phyloP scores from a whole-genome alignment of 2,113 vertebrate species.

The Globicephala melas region DNA sequence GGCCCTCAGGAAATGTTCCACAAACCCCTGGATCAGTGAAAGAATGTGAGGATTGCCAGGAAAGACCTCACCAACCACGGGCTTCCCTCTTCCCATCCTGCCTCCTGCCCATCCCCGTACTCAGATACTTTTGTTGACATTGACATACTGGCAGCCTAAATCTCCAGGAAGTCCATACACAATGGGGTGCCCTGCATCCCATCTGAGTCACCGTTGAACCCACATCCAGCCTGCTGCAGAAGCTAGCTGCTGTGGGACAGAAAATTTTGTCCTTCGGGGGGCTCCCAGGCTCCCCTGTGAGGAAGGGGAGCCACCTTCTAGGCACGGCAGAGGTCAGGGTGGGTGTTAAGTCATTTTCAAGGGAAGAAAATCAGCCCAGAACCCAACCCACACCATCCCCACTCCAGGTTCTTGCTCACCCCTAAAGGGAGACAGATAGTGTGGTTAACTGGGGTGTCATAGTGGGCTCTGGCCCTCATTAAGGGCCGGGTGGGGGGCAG shows the following conservation, averaged over 20 bases:
- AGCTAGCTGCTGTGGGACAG: background rate
- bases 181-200: background rate
- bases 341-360: background rate
- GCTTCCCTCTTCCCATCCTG: background rate
- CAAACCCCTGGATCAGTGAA: background rate
- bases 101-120: slow-evolving; percentile 26
- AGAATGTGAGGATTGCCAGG: background rate
- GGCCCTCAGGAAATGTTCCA: background rate
- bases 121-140: background rate
- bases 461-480: slow-evolving; percentile 25
- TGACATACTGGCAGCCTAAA: slow-evolving; percentile 13
- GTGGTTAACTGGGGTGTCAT: slow-evolving; percentile 36
- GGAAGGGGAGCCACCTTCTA: background rate
- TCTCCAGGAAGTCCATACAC: slow-evolving; percentile 56
- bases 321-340: background rate
- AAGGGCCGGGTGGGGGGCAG: slow-evolving; percentile 18
- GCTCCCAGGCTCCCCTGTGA: background rate
- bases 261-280: background rate
- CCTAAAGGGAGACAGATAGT: slow-evolving; percentile 62
- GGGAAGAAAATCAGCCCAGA: background rate
- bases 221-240: background rate
- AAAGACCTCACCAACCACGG: slow-evolving; percentile 38
- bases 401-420: background rate
- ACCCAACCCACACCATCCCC: background rate
- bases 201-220: slow-evolving; percentile 48